phyloP scores from a whole-genome alignment of 1,140 invertebrate species.

The Metopolophium dirhodum region DNA sequence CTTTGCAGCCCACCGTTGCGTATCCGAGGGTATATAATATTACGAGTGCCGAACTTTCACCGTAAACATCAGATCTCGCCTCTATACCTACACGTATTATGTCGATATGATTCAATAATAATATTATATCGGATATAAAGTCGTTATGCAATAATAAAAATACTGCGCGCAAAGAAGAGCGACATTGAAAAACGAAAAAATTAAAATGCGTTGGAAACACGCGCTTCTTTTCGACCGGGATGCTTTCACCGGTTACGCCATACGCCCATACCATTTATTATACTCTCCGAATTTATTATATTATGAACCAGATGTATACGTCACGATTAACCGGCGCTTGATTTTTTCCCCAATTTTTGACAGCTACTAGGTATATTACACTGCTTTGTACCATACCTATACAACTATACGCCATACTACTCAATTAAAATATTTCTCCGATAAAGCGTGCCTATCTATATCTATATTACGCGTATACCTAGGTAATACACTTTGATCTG shows the following conservation, averaged over 20 bases:
- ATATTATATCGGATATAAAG: not conserved
- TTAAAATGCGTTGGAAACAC: not conserved
- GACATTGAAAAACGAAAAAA: not conserved
- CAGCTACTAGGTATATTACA: too few species aligned
- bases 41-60: not conserved
- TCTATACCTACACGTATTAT: not conserved
- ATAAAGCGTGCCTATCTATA: not conserved
- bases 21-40: not conserved
- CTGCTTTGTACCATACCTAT: too few species aligned
- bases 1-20: not conserved
- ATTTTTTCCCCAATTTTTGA: not conserved
- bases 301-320: not conserved
- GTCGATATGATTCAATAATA: not conserved
- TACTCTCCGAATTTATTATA: not conserved
- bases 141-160: not conserved
- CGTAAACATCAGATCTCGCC: not conserved
- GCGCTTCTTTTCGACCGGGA: not conserved
- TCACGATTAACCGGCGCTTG: not conserved
- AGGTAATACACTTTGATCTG: not conserved
- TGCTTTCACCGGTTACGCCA: constrained; percentile 34
- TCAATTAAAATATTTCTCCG: not conserved
- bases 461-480: not conserved
- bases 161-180: not conserved
- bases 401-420: not conserved
- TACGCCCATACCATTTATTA: not conserved